A percentile compares a stretch with the other conserved stretches of the same genome.
Evolutionary conservation across 2,888 invertebrate species (phyloP).

Genomic region (Sceliomorpha sp.): DNA sequence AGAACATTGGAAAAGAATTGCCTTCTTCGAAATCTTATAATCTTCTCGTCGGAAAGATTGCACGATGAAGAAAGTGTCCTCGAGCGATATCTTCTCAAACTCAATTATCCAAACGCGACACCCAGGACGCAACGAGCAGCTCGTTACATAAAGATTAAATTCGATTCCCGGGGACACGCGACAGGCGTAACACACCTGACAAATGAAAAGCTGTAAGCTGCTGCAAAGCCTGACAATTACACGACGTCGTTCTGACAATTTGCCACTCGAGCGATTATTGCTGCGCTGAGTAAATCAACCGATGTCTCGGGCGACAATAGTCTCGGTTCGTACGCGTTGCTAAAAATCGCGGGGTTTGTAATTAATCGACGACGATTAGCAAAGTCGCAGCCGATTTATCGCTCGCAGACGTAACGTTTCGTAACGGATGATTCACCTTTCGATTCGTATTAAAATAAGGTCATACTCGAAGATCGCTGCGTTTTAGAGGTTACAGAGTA

Average conservation of each 20-base stretch:
- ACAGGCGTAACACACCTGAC: slow-evolving; percentile 5
- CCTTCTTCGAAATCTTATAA: too few species aligned
- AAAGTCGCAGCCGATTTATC: slow-evolving; percentile 22
- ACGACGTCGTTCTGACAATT: slow-evolving; percentile 23
- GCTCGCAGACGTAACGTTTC: slow-evolving; percentile 18
- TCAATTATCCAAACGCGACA: background rate
- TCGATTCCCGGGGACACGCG: background rate
- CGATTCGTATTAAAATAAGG: slow-evolving; percentile 10
- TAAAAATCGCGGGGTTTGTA: slow-evolving; percentile 26
- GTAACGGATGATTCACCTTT: slow-evolving; percentile 29
- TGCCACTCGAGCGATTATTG: slow-evolving; percentile 31
- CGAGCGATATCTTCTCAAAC: too few species aligned
- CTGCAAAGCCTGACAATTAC: slow-evolving; percentile 29
- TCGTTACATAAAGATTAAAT: slow-evolving; percentile 6
- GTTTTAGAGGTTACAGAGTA: too few species aligned
- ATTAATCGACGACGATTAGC: slow-evolving; percentile 32
- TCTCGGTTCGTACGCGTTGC: slow-evolving; percentile 8
- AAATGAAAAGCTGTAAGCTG: slow-evolving; percentile 25
- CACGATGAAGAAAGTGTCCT: too few species aligned
- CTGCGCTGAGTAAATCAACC: slow-evolving; percentile 9
- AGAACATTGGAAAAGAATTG: too few species aligned
- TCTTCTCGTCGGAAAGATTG: too few species aligned
- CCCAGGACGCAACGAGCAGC: too few species aligned
- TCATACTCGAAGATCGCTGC: too few species aligned
- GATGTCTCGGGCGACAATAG: slow-evolving; percentile 14